Conservation (phyloP, 2,113 vertebrate genomes). For the Girardinichthys multiradiatus region DNA sequence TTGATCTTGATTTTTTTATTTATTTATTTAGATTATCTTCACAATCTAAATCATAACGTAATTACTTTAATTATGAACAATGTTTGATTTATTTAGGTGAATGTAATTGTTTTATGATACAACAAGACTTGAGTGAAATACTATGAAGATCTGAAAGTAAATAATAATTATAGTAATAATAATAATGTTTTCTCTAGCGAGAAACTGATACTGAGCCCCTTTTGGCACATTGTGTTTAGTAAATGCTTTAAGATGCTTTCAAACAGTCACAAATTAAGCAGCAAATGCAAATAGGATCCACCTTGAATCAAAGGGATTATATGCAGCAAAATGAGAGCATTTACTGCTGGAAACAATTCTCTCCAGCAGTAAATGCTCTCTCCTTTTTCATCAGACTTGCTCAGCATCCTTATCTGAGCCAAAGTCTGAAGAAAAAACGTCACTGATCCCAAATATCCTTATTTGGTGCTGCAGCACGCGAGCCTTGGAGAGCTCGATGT, state of each 20-base stretch:
- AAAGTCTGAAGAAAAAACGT: constrained; percentile 20
- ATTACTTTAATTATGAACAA: neutral
- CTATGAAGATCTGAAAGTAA: neutral
- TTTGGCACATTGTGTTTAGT: neutral
- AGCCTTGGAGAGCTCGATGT: constrained; percentile 15
- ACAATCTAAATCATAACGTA: neutral
- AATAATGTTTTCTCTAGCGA: constrained; percentile 2
- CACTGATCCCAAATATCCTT: constrained; percentile 35
- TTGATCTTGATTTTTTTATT: neutral
- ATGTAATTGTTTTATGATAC: no score
- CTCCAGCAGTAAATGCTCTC: constrained; percentile 31
- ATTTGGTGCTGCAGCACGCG: constrained; percentile 35
- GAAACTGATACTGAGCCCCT: constrained; percentile 40
- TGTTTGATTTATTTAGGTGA: no score
- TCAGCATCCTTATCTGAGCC: constrained; percentile 12
- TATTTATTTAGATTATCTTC: neutral
- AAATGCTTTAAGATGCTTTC: constrained; percentile 8
- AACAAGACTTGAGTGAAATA: neutral
- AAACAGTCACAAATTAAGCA: constrained; percentile 5
- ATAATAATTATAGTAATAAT: no score
- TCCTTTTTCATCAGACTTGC: neutral
- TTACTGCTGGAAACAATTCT: constrained; percentile 9
- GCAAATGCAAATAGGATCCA: constrained; percentile 17
- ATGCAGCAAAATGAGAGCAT: neutral
- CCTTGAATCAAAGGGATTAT: constrained; percentile 23